Evolutionary conservation across 2,113 vertebrate species (phyloP), one percentile per base, ranked within the genome.

Genomic region (Condylura cristata): DNA sequence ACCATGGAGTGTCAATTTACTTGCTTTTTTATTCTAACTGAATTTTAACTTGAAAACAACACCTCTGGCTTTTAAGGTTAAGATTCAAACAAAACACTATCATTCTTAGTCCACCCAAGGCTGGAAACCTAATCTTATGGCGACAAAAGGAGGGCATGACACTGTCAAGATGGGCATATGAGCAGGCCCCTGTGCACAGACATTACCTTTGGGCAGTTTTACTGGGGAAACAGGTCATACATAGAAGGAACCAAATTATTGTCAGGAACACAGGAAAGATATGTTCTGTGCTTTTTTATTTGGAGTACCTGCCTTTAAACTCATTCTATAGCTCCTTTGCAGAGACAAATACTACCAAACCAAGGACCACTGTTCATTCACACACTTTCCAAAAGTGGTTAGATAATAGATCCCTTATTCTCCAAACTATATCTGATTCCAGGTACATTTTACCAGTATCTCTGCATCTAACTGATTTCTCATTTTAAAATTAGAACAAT

Each of bases 381-480:
- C 2, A 80, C 8, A 74, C 37, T 81, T 89, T 58, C 65, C 14
- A 70, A 93, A 93, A 87, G 68, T 22, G 66, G 68, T 39, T 44
- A 70, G 18, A n/a, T 53, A 71, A 37, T 79, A 48, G 56, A 89
- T 96, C 86, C 53, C 75, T 89, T 86, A 58, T 56, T 81, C 44
- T 95, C 68, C 22, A 85, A 82, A 89, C 46, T 87, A 14, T 61
- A 85, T 88, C 11, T 81, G 26, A 79, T 68, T 53, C 58, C 86
- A 93, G 83, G 30, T n/a, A 90, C 76, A 95, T 75, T 91, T 71
- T 51, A 86, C 41, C 58, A 94, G 68, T 34, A 60, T 74, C 26
- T 51, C 22, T 46, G 68, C 8, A 63, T 93, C 58, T 82, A 85
- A 76, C 2, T 48, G 6, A 3, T 16, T 83, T 56, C 71, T 81